These are phyloP conservation scores for Etheostoma perlongum DNA, from an alignment of 2,797 vertebrate species.

Conservation along the genomic window DNA sequence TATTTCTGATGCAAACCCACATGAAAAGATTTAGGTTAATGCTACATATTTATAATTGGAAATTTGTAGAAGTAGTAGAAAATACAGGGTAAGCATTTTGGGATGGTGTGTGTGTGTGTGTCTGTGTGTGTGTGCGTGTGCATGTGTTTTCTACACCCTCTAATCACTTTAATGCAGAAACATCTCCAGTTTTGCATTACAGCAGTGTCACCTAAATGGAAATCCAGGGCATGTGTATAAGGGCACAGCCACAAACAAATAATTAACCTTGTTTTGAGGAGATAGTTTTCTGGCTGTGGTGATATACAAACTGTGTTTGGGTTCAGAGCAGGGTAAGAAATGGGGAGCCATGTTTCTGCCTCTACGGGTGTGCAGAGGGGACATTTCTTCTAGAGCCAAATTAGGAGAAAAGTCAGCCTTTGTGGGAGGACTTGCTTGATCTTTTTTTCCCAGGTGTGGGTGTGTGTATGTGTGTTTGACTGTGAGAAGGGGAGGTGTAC, in stretches of 20 bases:
- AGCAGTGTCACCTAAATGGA: slow-evolving; percentile 36
- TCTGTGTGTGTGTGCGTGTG: no score
- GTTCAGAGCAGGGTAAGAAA: slow-evolving; percentile 33
- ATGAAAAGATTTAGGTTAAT: slow-evolving; percentile 3
- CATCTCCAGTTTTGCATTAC: slow-evolving; percentile 29
- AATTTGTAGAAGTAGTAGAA: background rate
- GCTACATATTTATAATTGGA: background rate
- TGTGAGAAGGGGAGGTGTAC: slow-evolving; percentile 42
- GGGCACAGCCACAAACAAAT: slow-evolving; percentile 5
- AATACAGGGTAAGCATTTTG: background rate
- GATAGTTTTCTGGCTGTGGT: slow-evolving; percentile 35
- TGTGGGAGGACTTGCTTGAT: slow-evolving; percentile 53
- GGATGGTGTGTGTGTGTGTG: background rate
- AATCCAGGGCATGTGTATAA: slow-evolving; percentile 44
- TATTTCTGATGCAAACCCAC: slow-evolving; percentile 14
- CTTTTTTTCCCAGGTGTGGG: slow-evolving; percentile 45
- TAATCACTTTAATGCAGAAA: slow-evolving; percentile 58
- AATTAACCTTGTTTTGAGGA: slow-evolving; percentile 13
- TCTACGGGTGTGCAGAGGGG: slow-evolving; percentile 32
- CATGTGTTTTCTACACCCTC: background rate
- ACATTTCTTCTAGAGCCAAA: slow-evolving; percentile 69
- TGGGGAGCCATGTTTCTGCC: slow-evolving; percentile 7
- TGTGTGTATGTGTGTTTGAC: slow-evolving; percentile 20
- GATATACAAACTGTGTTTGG: slow-evolving; percentile 48
- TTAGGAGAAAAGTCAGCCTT: slow-evolving; percentile 55